Base-by-base conservation (phyloP, 2,888 invertebrate species). In the Tipula vernalis region DNA sequence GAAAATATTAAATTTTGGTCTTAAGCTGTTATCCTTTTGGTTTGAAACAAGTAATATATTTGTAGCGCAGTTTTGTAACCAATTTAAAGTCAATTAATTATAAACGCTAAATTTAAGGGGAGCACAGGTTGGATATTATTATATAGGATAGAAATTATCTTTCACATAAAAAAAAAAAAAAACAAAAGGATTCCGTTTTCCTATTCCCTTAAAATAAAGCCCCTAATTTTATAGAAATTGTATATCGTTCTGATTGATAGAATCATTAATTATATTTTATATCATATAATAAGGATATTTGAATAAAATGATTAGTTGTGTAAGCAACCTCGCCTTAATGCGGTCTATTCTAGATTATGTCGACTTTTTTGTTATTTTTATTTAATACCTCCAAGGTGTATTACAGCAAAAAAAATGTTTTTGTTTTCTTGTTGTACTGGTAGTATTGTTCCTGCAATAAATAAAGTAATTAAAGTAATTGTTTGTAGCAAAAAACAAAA, bases 391-490 rank as follows among this genome's bases (percentile, higher is more conserved):
- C 71, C 1, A 10, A 71, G 28, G 28, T 71, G 13, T 71, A 28
- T 71, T 71, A 71, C 18, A 12, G 1, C 0, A 28, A 28, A 71
- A 71, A 71, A 71, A 10, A 71, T 71, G 18, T 71, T 28, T 3
- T 71, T 71, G 28, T 28, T 28, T 28, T 28, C 2, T 28, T 28
- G 0, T 28, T 28, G 28, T 28, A 28, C 71, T 71, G 28, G 71
- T 28, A 71, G 71, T 28, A 71, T 71, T 71, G 71, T 71, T 71
- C 71, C 71, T 71, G 71, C 71, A 71, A 71, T 71, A 71, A 71
- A 71, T 71, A 71, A 71, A 71, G 71, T 71, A 71, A 71, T 71
- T 71, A 71, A 71, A 71, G 71, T 71, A 71, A 71, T 71, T 71
- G 71, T 71, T 71, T 5, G 18, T 71, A 71, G 71, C 71, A 71